Evolutionary conservation across 2,888 invertebrate species (phyloP), one percentile per base, ranked within the genome.

Genomic region (Caenorhabditis wallacei): DNA sequence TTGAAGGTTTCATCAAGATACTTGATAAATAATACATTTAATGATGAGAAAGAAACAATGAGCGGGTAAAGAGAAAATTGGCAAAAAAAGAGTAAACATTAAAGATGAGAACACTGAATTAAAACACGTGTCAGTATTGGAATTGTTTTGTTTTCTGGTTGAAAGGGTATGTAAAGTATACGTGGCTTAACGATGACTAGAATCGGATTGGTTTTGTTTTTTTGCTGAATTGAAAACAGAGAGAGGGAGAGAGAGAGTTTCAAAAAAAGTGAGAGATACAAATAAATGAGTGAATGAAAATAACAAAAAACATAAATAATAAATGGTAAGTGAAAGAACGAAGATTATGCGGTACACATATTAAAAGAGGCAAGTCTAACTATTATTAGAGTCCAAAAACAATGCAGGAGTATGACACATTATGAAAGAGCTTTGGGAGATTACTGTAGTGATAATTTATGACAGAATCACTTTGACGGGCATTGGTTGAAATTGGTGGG

Each of bases 401-500:
- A 57, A 53, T 43, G 18, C 53, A 64, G 20, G 53, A 63, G 59
- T 68, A 76, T 76, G 69, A 53, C 68, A 78, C 78, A 35, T 30
- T 30, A 22, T 61, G 71, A 51, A 61, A 59, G 51, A 51, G 56
- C 57, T 30, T 54, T 10, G 40, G 63, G 53, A 24, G 59, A 76
- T 61, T n/a, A 59, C 69, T 61, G 75, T 13, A 13, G n/a, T 35
- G n/a, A 22, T 13, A 5, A 56, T 48, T 84, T 84, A 86, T 13
- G 86, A 86, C n/a, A 88, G 54, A 43, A 86, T 83, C 24, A 88
- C 87, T 82, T 88, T 85, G 48, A 88, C 84, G 10, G 88, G 88
- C 53, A 86, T 61, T 71, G 84, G 78, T 24, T 82, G 74, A 46
- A 82, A 24, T 3, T 56, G 66, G 56, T 84, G 61, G 63, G 66